Conservation (phyloP, 2,113 vertebrate species). For the Pollachius pollachius region DNA sequence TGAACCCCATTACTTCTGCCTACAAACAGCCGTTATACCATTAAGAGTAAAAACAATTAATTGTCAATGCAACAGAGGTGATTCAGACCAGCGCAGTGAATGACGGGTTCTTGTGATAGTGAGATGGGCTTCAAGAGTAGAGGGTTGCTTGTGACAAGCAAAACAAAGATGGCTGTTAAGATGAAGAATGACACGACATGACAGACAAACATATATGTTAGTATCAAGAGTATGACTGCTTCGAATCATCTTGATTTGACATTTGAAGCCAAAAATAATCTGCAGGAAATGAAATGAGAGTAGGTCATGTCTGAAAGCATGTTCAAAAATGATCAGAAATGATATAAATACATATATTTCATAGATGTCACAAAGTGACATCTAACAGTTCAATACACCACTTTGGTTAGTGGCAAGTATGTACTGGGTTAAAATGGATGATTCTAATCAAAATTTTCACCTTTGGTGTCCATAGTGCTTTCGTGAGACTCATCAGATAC, state of each 20-base stretch:
- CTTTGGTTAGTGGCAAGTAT: conserved; percentile 71
- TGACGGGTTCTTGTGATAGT: conserved; percentile 57
- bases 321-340: conserved; percentile 17
- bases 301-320: conserved; percentile 55
- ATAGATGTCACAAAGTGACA: conserved; percentile 48
- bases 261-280: conserved; percentile 54
- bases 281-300: conserved; percentile 54
- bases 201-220: conserved; percentile 65
- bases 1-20: background rate
- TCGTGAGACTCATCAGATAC: conserved; percentile 72
- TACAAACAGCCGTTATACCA: conserved; percentile 19
- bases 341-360: conserved; percentile 16
- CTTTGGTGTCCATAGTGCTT: conserved; percentile 74
- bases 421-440: conserved; percentile 73
- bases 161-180: conserved; percentile 62
- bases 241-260: conserved; percentile 55
- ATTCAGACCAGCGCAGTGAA: conserved; percentile 56
- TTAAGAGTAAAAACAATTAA: conserved; percentile 32
- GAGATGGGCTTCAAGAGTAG: conserved; percentile 66
- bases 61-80: conserved; percentile 69
- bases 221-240: conserved; percentile 50
- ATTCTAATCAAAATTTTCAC: conserved; percentile 75
- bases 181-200: conserved; percentile 61
- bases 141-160: conserved; percentile 55
- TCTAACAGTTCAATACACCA: conserved; percentile 59